Base-by-base conservation (phyloP, 2,113 vertebrate species). In the Epinephelus moara region DNA sequence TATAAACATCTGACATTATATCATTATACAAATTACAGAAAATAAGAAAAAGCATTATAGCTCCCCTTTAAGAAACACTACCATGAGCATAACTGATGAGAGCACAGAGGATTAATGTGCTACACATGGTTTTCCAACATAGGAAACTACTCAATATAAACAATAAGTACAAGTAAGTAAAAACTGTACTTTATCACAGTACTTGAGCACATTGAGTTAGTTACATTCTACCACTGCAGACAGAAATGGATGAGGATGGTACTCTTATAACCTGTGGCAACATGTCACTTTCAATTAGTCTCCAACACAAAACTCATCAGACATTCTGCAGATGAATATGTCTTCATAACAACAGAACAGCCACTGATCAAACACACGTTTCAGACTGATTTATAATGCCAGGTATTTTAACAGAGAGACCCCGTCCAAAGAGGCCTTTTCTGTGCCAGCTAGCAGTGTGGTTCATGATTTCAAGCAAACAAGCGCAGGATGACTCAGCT, bases 401-500 rank as follows among this genome's bases (percentile, higher is more conserved):
- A n/a, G 25, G 67, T 66, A 45, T 68, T 79, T 45, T 69, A 25
- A 60, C 14, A 1, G 45, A 37, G 49, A 21, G 71, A 71, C 21
- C 4, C 9, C 77, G 25, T 57, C 19, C 15, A 75, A 30, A 47
- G 9, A 68, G 27, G 60, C 40, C 37, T 75, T 19, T 80, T 37
- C 57, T 73, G 71, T 67, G 70, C 59, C 63, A 23, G 47, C 49
- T n/a, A 33, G 59, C 67, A 50, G 80, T 71, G 62, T 60, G 60
- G 63, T 69, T 84, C 68, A 78, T 63, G 30, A 64, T 70, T 30
- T 67, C 23, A 66, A 45, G 56, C 47, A 69, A 81, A 84, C 60
- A 81, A 81, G 71, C 27, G 30, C 74, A 50, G 83, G 84, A 86
- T 90, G 87, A 91, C 87, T 93, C 88, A 88, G 81, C 81, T 73